Conservation (phyloP, 2,797 vertebrate species). For the Spondyliosoma cantharus region DNA sequence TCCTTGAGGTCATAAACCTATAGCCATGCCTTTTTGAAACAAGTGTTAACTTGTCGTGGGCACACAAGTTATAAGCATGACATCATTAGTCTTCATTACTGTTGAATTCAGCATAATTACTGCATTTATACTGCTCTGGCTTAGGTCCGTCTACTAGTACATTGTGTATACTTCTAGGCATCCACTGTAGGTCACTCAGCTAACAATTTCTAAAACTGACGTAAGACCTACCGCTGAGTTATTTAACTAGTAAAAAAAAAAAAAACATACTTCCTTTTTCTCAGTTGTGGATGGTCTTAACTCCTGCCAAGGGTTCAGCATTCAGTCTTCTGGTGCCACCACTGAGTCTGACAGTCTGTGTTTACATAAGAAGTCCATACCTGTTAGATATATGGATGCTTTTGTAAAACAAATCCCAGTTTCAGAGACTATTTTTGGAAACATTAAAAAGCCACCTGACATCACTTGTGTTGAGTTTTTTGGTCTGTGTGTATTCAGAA, state of each 20-base stretch:
- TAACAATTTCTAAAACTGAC: constrained; percentile 55
- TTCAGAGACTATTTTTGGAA: constrained; percentile 85
- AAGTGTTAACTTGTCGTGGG: constrained; percentile 45
- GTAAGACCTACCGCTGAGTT: constrained; percentile 40
- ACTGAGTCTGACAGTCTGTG: constrained; percentile 75
- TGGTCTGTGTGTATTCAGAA: constrained; percentile 1
- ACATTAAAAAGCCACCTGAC: constrained; percentile 83
- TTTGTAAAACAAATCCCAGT: constrained; percentile 83
- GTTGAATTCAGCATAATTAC: constrained; percentile 39
- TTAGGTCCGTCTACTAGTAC: constrained; percentile 51
- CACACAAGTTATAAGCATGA: constrained; percentile 36
- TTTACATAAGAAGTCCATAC: constrained; percentile 82
- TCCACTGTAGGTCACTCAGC: constrained; percentile 42
- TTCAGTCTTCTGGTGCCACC: constrained; percentile 69
- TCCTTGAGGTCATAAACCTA: constrained; percentile 36
- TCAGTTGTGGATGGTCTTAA: constrained; percentile 56
- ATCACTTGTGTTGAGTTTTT: constrained; percentile 61
- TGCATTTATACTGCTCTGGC: constrained; percentile 58
- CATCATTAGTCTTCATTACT: constrained; percentile 42
- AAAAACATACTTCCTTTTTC: constrained; percentile 27
- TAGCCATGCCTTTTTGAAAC: constrained; percentile 57
- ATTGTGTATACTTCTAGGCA: constrained; percentile 49
- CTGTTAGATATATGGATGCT: constrained; percentile 77
- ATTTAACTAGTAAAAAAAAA: constrained; percentile 38
- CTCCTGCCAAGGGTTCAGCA: constrained; percentile 66